Percentiles rank a stretch among this genome's conserved stretches.
Evolutionary conservation across 1,140 invertebrate genomes (phyloP).

Genomic region (Drosophila murphyi): DNA sequence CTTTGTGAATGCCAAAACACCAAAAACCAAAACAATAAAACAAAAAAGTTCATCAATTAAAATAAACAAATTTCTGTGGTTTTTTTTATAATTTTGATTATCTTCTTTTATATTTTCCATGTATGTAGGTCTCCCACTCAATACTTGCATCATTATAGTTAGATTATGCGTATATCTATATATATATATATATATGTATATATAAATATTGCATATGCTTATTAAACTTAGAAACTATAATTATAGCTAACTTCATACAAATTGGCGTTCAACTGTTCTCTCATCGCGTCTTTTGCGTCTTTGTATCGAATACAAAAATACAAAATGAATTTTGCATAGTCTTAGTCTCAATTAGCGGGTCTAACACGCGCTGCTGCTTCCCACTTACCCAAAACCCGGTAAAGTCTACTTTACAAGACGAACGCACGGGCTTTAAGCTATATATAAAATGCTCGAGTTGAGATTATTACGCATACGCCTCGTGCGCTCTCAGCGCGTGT

Average conservation of each 20-base stretch:
- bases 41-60: constrained; percentile 42
- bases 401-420: constrained; percentile 20
- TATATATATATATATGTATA: constrained; percentile 26
- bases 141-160: constrained; percentile 54
- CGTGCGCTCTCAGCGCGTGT: constrained; percentile 29
- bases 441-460: constrained; percentile 1
- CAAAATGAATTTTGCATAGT: constrained; percentile 72
- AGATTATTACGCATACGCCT: constrained; percentile 37
- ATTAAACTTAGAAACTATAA: constrained; percentile 32
- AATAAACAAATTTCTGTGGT: constrained; percentile 65
- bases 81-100: constrained; percentile 76
- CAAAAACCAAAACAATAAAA: constrained; percentile 31
- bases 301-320: constrained; percentile 82
- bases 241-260: constrained; percentile 45
- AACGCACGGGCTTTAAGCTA: constrained; percentile 13
- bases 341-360: constrained; percentile 75
- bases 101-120: constrained; percentile 83
- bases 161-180: constrained; percentile 46
- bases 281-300: constrained; percentile 50
- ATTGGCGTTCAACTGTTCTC: constrained; percentile 12
- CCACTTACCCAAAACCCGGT: constrained; percentile 12
- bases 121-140: constrained; percentile 69
- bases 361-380: constrained; percentile 27
- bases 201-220: constrained; percentile 56
- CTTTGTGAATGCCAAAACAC: constrained; percentile 21